These are phyloP conservation scores for Callyntrura sp. DNA, from an alignment of 2,888 invertebrate species.

Conservation along the genomic window DNA sequence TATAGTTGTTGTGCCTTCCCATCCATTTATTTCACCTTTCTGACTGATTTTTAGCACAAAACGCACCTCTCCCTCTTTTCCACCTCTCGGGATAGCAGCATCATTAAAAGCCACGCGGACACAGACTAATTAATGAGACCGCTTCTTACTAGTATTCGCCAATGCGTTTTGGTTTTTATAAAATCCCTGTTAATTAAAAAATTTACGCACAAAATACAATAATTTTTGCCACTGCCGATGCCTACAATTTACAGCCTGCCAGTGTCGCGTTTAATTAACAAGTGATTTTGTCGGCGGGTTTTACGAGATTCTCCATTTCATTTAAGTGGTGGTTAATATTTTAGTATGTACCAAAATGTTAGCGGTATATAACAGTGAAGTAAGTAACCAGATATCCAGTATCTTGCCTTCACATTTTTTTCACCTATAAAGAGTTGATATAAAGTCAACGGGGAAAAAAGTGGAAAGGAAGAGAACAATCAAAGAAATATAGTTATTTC, in stretches of 20 bases:
- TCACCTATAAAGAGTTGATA: too few relatives aligned
- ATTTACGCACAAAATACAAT: conserved; percentile 5
- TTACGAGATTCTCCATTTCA: conserved; percentile 60
- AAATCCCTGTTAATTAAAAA: conserved; percentile 38
- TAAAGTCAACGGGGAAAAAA: background rate
- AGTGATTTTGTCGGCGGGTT: conserved; percentile 59
- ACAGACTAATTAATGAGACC: conserved; percentile 54
- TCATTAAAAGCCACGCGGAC: conserved; percentile 19
- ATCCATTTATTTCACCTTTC: background rate
- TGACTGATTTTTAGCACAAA: background rate
- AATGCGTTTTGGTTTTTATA: background rate
- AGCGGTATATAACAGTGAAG: background rate
- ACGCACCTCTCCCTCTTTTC: background rate
- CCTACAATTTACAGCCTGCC: background rate
- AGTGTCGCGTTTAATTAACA: conserved; percentile 62
- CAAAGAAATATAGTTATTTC: conserved; percentile 37
- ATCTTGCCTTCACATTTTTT: too few relatives aligned
- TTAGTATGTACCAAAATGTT: background rate
- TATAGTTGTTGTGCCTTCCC: background rate
- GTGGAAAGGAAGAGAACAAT: conserved; percentile 3
- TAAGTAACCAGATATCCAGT: conserved; percentile 13
- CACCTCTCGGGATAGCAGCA: background rate
- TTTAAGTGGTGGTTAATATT: background rate
- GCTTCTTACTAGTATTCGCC: background rate
- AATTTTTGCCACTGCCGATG: background rate